Conservation (phyloP, 2,113 vertebrate genomes). For the Miniopterus natalensis region DNA sequence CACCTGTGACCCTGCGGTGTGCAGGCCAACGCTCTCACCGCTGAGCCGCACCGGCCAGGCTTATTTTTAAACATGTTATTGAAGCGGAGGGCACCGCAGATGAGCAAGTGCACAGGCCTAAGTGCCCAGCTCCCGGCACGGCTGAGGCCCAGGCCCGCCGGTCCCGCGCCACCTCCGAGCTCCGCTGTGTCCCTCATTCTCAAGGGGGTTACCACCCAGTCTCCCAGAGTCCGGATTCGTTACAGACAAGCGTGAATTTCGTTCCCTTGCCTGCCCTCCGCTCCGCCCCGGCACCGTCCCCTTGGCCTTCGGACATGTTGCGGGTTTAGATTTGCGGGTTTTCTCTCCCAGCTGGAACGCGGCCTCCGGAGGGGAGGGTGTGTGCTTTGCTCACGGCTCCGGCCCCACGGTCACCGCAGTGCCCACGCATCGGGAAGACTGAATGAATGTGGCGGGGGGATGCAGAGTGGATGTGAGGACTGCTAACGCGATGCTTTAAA, state of each 20-base stretch:
- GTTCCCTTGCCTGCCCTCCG: rapidly evolving
- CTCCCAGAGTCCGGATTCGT: not conserved
- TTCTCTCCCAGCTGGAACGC: not conserved
- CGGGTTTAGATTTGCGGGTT: not conserved
- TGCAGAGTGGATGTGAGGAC: not conserved
- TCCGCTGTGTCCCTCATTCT: not conserved
- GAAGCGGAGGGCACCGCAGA: not conserved
- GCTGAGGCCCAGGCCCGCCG: not conserved
- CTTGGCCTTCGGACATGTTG: too few species aligned
- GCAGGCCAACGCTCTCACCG: too few species aligned
- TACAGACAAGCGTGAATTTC: not conserved
- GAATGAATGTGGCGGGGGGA: not conserved
- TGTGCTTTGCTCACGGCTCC: not conserved
- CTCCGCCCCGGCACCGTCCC: rapidly evolving
- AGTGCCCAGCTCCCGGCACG: not conserved
- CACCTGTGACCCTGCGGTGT: too few species aligned
- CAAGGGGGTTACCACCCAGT: not conserved
- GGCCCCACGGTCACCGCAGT: rapidly evolving
- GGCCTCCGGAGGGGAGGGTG: not conserved
- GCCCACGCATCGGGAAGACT: not conserved
- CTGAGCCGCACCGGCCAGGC: too few species aligned
- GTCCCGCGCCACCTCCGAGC: rapidly evolving
- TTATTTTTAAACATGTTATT: not conserved
- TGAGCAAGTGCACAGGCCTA: not conserved
- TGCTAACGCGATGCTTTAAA: not conserved